A percentile compares a stretch with the other conserved stretches of the same genome.
Conservation (phyloP, 2,797 vertebrate genomes). For the Brachyrhaphis roseni region DNA sequence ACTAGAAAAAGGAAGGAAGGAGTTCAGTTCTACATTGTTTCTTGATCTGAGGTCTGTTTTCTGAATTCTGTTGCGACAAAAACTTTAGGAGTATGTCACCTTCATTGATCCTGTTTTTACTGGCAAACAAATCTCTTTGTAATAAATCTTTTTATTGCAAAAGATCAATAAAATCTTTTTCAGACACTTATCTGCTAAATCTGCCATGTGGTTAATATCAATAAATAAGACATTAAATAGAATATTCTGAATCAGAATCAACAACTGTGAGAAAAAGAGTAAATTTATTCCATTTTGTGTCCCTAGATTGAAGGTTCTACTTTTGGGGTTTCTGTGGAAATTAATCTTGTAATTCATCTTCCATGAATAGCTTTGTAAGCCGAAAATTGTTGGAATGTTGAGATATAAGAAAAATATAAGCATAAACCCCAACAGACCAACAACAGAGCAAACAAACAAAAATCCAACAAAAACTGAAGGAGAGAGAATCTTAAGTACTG, state of each 20-base stretch:
- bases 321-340: background rate
- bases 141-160: background rate
- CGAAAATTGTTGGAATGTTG: background rate
- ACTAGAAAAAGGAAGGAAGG: background rate
- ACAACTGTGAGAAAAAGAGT: background rate
- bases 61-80: background rate
- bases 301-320: background rate
- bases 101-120: background rate
- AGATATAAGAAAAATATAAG: background rate
- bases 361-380: background rate
- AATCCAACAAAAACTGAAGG: no score
- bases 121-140: background rate
- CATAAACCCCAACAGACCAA: background rate
- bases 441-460: no score
- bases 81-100: background rate
- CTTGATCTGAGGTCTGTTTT: background rate
- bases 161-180: background rate
- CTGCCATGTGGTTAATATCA: background rate
- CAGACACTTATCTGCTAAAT: background rate
- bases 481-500: no score
- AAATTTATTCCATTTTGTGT: background rate
- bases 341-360: background rate
- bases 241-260: no score
- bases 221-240: no score
- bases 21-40: background rate